Evolutionary conservation across 2,113 vertebrate genomes (phyloP), one percentile per base, ranked within the genome.

Genomic region (Pteruthius melanotis): DNA sequence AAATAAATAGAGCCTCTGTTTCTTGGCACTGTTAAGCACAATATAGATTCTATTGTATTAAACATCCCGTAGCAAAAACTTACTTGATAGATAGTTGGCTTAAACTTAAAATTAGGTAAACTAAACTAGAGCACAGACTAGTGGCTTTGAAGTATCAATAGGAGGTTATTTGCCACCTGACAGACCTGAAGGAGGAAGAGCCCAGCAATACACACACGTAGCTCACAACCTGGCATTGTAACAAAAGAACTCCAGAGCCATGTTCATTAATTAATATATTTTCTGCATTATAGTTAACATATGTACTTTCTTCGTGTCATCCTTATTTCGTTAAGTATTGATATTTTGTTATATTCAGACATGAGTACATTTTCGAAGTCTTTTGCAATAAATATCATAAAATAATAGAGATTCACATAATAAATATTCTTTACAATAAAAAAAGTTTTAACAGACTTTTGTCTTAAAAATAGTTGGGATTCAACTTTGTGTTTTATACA

Each of bases 381-480:
- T 98, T 99, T 99, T 98, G 99, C 98, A 99, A 99, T 99, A 99
- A 99, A 99, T 99, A 99, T 99, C 99, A 99, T 99, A 99, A 99
- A 99, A 99, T 99, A 99, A 99, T 99, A 99, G 98, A 99, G 98
- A 99, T 99, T 99, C 99, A 99, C 99, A 98, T 99, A 99, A 99
- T 99, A 99, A 99, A 99, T 99, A 99, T 99, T 99, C 99, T 99
- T 99, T 99, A 98, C 98, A 99, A 99, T 98, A 98, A 98, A 99
- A 98, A 99, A 99, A 98, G 98, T 98, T 99, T 99, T 98, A 98
- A 99, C 98, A 99, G 98, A 99, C 98, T 98, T 98, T 98, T 98
- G 97, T 98, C 98, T 99, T 98, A 99, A 99, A 99, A 99, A 99
- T 99, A 99, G 98, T 98, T 98, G 98, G 98, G 98, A 99, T 99